These are phyloP conservation scores for Podarcis siculus DNA, from an alignment of 2,797 vertebrate species.

Conservation along the genomic window DNA sequence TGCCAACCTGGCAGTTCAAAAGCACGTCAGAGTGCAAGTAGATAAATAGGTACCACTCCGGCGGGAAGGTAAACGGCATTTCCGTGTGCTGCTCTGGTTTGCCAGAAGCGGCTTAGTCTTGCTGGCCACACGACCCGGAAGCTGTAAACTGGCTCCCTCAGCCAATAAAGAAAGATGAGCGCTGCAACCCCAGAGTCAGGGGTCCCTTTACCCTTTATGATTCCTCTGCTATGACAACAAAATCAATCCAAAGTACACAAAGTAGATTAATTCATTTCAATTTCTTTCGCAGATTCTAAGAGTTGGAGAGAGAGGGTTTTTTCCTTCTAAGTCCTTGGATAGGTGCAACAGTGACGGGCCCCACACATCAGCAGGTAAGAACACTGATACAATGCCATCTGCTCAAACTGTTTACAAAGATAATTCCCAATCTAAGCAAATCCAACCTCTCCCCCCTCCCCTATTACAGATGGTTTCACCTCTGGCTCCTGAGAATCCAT, in stretches of 20 bases:
- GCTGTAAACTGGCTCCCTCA: no score
- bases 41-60: no score
- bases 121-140: no score
- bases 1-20: no score
- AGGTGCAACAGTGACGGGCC: not conserved
- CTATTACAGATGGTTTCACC: not conserved
- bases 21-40: no score
- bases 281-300: not conserved
- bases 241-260: not conserved
- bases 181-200: no score
- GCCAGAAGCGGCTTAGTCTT: no score
- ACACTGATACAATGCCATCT: not conserved
- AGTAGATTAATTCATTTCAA: not conserved
- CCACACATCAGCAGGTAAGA: not conserved
- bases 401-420: not conserved
- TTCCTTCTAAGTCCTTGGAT: not conserved
- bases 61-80: no score
- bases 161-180: no score
- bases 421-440: slow-evolving; percentile 13
- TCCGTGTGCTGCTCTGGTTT: no score
- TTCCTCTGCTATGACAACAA: not conserved
- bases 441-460: not conserved
- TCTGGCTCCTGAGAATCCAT: not conserved
- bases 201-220: no score
- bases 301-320: not conserved